These are phyloP conservation scores for Redunca redunca DNA, from an alignment of 2,113 vertebrate genomes.

Conservation along the genomic window DNA sequence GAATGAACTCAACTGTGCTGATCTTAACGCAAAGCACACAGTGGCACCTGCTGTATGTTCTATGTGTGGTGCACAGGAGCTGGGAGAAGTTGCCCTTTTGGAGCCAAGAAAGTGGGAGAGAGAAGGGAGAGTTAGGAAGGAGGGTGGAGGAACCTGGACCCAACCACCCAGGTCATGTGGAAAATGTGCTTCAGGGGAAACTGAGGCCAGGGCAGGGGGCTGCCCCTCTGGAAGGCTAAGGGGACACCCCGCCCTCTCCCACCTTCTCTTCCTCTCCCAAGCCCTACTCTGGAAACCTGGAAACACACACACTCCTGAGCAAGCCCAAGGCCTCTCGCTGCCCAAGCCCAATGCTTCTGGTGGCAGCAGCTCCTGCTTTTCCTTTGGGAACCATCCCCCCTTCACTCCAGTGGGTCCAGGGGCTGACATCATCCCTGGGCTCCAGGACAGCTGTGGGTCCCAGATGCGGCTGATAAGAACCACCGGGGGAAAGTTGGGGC, in stretches of 20 bases:
- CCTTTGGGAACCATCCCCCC: neutral
- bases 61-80: neutral
- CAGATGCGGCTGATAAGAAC: neutral
- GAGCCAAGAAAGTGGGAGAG: neutral
- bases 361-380: neutral
- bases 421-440: no score
- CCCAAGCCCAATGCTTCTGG: neutral
- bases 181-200: neutral
- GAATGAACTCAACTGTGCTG: neutral
- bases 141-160: neutral
- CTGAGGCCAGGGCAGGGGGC: neutral
- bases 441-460: rapidly evolving
- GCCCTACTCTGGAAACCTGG: neutral
- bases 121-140: neutral
- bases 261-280: neutral
- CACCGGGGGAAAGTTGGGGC: neutral
- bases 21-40: neutral
- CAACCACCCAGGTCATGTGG: neutral
- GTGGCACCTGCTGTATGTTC: rapidly evolving
- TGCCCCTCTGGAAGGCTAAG: neutral
- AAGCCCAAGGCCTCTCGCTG: neutral
- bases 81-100: neutral
- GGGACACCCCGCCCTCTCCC: rapidly evolving
- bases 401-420: neutral
- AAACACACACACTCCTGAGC: neutral